Conservation (phyloP, 2,888 invertebrate species). For the Agrenia bidenticulata region DNA sequence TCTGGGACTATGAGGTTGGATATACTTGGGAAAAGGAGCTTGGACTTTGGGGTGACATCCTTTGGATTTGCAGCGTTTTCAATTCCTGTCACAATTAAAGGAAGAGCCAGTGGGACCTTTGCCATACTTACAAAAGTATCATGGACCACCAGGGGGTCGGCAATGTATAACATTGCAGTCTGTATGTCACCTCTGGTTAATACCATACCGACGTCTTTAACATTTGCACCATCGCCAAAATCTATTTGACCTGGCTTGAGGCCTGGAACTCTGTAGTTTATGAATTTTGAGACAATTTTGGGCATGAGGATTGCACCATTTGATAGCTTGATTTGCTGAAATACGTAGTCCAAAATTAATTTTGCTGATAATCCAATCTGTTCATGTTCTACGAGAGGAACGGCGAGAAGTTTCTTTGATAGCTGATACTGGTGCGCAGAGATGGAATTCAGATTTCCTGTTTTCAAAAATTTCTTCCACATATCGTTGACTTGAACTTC, state of each 20-base stretch:
- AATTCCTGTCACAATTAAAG: constrained; percentile 10
- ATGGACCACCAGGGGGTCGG: constrained; percentile 4
- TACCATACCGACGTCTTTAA: neutral
- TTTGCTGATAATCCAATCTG: neutral
- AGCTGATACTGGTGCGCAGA: neutral
- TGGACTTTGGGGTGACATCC: neutral
- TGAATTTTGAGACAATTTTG: neutral
- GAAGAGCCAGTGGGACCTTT: constrained; percentile 9
- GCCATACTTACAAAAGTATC: neutral
- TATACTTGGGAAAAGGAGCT: neutral
- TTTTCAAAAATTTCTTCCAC: neutral
- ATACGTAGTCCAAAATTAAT: neutral
- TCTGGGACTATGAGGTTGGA: neutral
- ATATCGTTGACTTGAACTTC: neutral
- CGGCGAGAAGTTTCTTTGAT: neutral
- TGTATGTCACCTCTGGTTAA: constrained; percentile 20
- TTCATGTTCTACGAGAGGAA: neutral
- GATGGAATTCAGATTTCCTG: neutral
- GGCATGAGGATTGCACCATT: neutral
- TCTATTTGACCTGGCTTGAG: constrained; percentile 14
- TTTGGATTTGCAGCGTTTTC: neutral
- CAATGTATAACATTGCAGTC: constrained; percentile 15
- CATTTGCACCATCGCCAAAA: neutral
- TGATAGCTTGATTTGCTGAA: neutral
- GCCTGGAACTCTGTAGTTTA: constrained; percentile 6